These are phyloP conservation scores for Drosophila bocqueti DNA, from an alignment of 1,140 invertebrate genomes.

Conservation along the genomic window DNA sequence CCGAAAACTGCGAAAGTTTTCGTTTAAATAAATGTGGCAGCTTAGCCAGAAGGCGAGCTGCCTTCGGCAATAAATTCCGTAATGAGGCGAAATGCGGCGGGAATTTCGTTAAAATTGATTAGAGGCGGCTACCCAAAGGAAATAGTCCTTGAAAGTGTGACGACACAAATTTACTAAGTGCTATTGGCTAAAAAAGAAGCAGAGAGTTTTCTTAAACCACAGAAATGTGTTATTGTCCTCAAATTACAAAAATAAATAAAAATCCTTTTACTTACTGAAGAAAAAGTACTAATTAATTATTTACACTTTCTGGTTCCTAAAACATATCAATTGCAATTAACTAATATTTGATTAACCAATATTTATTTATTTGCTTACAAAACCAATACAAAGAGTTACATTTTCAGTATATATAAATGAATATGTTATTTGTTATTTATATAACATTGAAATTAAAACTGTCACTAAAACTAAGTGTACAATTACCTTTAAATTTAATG, in stretches of 20 bases:
- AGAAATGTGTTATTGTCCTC: neutral
- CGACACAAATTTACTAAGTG: neutral
- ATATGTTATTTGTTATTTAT: neutral
- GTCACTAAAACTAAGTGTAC: neutral
- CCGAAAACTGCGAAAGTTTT: constrained; percentile 38
- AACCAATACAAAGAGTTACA: neutral
- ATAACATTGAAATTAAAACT: neutral
- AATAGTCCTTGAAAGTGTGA: constrained; percentile 20
- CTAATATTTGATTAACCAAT: neutral
- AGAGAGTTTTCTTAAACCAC: neutral
- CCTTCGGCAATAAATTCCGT: constrained; percentile 32
- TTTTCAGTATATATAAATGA: neutral
- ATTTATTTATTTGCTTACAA: neutral
- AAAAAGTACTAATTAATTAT: neutral
- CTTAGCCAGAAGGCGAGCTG: constrained; percentile 36
- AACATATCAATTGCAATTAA: neutral
- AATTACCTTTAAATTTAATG: neutral
- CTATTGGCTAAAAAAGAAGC: neutral
- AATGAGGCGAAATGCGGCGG: constrained; percentile 37
- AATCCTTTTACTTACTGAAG: neutral
- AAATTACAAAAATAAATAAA: neutral
- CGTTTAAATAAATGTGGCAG: constrained; percentile 65
- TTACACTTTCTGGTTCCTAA: too few species aligned
- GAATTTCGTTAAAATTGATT: constrained; percentile 45
- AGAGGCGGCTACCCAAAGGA: neutral